These are phyloP conservation scores for Sylvilagus floridanus DNA, from an alignment of 2,797 vertebrate genomes.

Conservation along the genomic window DNA sequence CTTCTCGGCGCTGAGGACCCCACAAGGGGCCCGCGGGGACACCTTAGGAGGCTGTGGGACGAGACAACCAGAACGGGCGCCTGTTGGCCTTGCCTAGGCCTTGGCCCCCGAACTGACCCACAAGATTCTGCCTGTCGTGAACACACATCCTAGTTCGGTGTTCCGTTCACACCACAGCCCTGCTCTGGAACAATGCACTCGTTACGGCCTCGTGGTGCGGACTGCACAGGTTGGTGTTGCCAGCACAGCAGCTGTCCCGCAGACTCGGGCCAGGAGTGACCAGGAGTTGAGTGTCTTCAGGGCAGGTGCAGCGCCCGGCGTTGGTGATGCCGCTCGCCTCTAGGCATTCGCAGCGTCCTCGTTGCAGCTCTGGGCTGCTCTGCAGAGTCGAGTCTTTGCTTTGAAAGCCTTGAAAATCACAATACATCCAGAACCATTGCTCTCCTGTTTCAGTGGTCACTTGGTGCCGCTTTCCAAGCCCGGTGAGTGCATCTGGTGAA, in stretches of 20 bases:
- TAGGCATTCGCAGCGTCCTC: neutral
- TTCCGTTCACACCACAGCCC: neutral
- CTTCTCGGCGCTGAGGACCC: neutral
- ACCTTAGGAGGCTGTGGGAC: neutral
- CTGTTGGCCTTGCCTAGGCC: neutral
- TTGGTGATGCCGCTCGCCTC: neutral
- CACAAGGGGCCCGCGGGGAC: neutral
- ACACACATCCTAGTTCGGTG: fast-evolving
- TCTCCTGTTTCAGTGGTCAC: neutral
- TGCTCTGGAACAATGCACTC: neutral
- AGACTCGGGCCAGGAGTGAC: no score
- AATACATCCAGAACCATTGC: neutral
- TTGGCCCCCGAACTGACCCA: neutral
- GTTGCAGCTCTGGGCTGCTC: neutral
- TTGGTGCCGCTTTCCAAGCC: neutral
- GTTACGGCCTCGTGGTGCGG: fast-evolving
- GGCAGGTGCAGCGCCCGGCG: neutral
- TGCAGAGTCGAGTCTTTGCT: neutral
- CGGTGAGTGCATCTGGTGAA: neutral
- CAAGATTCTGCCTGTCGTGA: neutral
- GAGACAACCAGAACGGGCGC: neutral
- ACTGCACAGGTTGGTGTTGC: neutral
- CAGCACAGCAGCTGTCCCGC: neutral
- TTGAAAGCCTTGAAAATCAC: conserved; percentile 8
- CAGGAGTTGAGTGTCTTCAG: neutral